Evolutionary conservation across 2,797 vertebrate genomes (phyloP), one percentile per base, ranked within the genome.

Genomic region (Eremophila alpestris): DNA sequence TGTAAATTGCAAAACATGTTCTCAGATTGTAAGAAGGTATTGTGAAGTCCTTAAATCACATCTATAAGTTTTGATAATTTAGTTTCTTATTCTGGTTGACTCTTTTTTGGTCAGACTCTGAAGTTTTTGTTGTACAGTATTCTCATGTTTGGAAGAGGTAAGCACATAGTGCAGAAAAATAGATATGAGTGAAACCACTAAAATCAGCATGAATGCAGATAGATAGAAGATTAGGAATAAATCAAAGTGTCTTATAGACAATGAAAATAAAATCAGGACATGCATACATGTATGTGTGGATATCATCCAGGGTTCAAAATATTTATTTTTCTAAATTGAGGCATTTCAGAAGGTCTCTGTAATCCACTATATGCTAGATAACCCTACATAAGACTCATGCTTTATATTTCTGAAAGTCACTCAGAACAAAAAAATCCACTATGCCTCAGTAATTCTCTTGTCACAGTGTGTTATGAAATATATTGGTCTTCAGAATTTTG

Each of bases 401-500:
- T 93, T 93, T 91, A 46, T 34, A 70, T 84, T 93, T 94, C 62
- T 93, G 13, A 84, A 52, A 89, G 22, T 24, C 48, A 76, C 24
- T 71, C 67, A 16, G 59, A 95, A 89, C n/a, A 80, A 97, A 96
- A 94, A 78, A 73, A 75, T 95, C 48, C 41, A 46, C 38, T 80
- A 21, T 69, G 16, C 36, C 43, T 81, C 58, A 36, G 48, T 89
- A 94, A 95, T 96, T 94, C 36, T 88, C 34, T 68, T 95, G 82
- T 80, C 63, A 94, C 74, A 80, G 23, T 63, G 19, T 62, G 65
- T 38, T 56, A 86, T 93, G 69, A 94, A 95, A 90, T 84, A 78
- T 24, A 76, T 19, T 41, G n/a, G 41, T 83, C 38, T 87, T 79
- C 83, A 84, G 38, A 91, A 90, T 58, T 84, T 54, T 93, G 52